Evolutionary conservation across 2,888 invertebrate species (phyloP).

Genomic region (Cephus nigrinus): DNA sequence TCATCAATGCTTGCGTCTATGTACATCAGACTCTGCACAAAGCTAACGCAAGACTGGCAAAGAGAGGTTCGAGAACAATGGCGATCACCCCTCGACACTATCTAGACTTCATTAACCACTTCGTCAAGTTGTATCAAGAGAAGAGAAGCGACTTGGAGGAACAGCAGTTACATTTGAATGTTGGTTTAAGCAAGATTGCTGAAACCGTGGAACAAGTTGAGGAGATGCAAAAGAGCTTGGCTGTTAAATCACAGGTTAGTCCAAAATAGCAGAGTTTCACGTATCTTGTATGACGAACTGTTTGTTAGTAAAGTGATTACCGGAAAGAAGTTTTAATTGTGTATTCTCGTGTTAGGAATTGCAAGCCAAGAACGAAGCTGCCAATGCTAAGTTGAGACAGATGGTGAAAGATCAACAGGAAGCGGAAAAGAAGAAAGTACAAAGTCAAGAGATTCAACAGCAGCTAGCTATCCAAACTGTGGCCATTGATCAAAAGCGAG

Average conservation of each 20-base stretch:
- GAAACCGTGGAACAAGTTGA: conserved; percentile 99
- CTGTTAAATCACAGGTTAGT: conserved; percentile 88
- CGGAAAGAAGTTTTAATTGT: background rate
- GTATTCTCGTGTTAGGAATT: conserved; percentile 71
- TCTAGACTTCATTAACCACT: conserved; percentile 99
- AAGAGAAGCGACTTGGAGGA: conserved; percentile 98
- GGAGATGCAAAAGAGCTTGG: conserved; percentile 98
- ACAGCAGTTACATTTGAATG: conserved; percentile 98
- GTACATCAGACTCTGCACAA: conserved; percentile 97
- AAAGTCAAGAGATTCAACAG: conserved; percentile 95
- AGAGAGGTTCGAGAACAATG: conserved; percentile 95
- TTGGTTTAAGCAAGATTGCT: conserved; percentile 97
- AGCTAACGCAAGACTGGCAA: conserved; percentile 90
- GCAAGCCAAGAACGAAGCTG: conserved; percentile 98
- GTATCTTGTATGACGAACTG: conserved; percentile 4
- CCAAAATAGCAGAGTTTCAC: conserved; percentile 11
- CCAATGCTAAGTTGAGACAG: conserved; percentile 98
- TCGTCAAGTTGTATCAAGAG: conserved; percentile 96
- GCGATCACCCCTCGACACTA: conserved; percentile 98
- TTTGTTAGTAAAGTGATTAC: background rate
- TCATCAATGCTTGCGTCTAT: conserved; percentile 98
- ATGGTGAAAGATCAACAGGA: conserved; percentile 99
- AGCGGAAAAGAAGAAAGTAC: conserved; percentile 98
- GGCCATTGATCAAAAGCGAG: conserved; percentile 92
- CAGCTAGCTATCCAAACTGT: conserved; percentile 88